Evolutionary conservation across 1,140 invertebrate species (phyloP), one percentile per base, ranked within the genome.

Genomic region (Psix sp.): DNA sequence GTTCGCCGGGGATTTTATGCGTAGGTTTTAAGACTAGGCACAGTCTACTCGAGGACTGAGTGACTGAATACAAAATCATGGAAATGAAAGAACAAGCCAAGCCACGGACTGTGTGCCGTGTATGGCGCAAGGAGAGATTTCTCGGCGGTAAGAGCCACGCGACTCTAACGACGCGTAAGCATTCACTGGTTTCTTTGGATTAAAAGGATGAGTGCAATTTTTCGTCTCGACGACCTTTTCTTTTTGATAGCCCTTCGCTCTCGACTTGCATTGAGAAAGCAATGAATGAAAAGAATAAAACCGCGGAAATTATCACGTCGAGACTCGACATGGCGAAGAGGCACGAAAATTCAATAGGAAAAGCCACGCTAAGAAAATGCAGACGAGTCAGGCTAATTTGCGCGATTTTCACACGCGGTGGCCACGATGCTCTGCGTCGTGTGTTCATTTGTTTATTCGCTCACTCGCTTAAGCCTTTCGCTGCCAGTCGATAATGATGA

Each of bases 201-300:
- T 71, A 68, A 74, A 77, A 71, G 54, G 66, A 70, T 65, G 70
- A 66, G 70, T 70, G 75, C 59, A 74, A 77, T 75, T 74, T 77
- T 67, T 74, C 75, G 70, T 74, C 70, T 74, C 70, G 67, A 60
- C 59, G 59, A 57, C 52, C 49, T 72, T 66, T 70, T 65, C 54
- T 70, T 66, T 70, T 68, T 59, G 43, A 62, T 40, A 59, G 56
- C 49, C 9, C 54, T 48, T 24, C 14, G 40, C 16, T 15, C 51
- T 71, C 54, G 17, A 33, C 68, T 35, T 31, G 68, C 59, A 68
- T 76, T 73, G 31, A 66, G 33, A 1, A 59, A 57, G 56, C 51
- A 63, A 62, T 56, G 73, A 75, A 67, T 68, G 70, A 66, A 65
- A 62, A 71, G 65, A 68, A 70, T 73, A 56, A 77, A 73, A 42